Evolutionary conservation across 2,888 invertebrate genomes (phyloP), one percentile per base, ranked within the genome.

Genomic region (Leucoptera coffeella): DNA sequence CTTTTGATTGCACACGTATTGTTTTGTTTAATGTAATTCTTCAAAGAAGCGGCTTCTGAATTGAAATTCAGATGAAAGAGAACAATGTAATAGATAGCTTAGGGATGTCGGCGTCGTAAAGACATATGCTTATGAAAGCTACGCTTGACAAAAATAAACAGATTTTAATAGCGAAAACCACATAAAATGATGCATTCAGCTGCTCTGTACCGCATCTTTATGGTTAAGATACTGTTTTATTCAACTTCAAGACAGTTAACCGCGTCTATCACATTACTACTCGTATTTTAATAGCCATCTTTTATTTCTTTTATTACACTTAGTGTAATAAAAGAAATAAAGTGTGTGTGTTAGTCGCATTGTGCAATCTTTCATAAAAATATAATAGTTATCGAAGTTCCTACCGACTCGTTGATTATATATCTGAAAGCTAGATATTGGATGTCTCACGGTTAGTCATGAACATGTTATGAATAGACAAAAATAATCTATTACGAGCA

Each of bases 111-210:
- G 41, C 44, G 42, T 41, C 44, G 9, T 7, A 9, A 17, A 17
- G 17, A 6, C 17, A 51, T 50, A 42, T 39, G 43, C 42, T 48
- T 49, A 47, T 50, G 52, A 55, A 52, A 58, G 45, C 53, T 55
- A 61, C 52, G 58, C 64, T 53, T 55, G 45, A 32, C 47, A 43
- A 55, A 65, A 64, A 65, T 59, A 65, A 65, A 64, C 61, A 58
- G 37, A 64, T 67, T 65, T 62, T 64, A 64, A 61, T 61, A 47
- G 43, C 38, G 36, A 42, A 53, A 62, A 64, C 69, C 69, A 64
- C 69, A 67, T 61, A 50, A 67, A 65, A 49, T 50, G 58, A 36
- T 44, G 47, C 48, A 42, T n/a, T 58, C 67, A 65, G 65, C 65
- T 67, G 65, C 59, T 45, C 47, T 41, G 45, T 38, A 52, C 62